phyloP scores from a whole-genome alignment of 37 sponge, comb jelly and placozoan species.

The Chondrilla cf. caribensis region DNA sequence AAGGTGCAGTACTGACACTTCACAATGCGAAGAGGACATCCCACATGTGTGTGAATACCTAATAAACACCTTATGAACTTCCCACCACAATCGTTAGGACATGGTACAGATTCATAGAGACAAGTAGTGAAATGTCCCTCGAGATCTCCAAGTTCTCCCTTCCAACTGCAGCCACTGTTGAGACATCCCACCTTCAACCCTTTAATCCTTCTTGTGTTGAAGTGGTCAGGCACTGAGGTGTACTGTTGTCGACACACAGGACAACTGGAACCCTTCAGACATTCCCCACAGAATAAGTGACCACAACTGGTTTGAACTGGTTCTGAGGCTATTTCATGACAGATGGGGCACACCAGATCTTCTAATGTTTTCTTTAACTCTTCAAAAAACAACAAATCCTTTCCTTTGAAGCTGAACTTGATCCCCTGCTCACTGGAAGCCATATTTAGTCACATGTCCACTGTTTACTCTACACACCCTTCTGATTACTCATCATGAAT shows the following conservation, averaged over 20 bases:
- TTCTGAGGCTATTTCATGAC: not conserved
- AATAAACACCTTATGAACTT: not conserved
- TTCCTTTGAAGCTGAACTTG: not conserved
- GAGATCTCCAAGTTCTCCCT: not conserved
- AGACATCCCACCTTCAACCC: not conserved
- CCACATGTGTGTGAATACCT: not conserved
- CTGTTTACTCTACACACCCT: too few relatives aligned
- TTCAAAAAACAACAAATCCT: not conserved
- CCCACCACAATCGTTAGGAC: not conserved
- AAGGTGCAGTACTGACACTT: too few relatives aligned
- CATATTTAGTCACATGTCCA: not conserved
- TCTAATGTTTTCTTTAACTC: not conserved
- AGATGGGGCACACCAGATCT: not conserved
- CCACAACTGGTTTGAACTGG: constrained; percentile 21
- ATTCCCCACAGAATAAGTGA: constrained; percentile 11
- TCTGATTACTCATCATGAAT: too few relatives aligned
- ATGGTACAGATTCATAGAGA: not conserved
- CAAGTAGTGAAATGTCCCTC: not conserved
- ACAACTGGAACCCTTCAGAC: not conserved
- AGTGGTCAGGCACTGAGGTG: not conserved
- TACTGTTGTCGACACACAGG: not conserved
- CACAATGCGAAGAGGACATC: too few relatives aligned
- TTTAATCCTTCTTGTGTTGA: not conserved
- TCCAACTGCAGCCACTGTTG: constrained; percentile 7
- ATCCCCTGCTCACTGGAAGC: not conserved